Base-by-base conservation (phyloP, 2,888 invertebrate genomes). In the Apodemia hepburni region DNA sequence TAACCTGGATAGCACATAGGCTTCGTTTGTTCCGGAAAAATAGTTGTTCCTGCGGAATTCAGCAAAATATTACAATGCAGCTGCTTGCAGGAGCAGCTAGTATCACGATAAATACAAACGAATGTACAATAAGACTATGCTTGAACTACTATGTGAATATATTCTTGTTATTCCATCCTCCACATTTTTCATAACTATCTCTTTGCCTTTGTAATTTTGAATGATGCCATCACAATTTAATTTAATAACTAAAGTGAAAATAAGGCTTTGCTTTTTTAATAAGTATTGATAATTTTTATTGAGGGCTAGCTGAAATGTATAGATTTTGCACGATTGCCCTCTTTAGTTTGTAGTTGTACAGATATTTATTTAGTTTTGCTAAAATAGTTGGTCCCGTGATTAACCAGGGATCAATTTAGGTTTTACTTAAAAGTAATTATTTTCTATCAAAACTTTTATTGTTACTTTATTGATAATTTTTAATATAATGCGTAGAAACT, bases 331-430 rank as follows among this genome's bases (percentile, higher is more conserved):
- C 69, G 69, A 67, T 66, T 69, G 68, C 61, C 69, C 54, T 71
- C 66, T 70, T 65, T 71, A 69, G 68, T 74, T 76, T 75, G 72
- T 76, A 75, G 81, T 76, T 88, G 87, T 87, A 88, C 83, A 88
- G 82, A 84, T 87, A 87, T 85, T 87, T 87, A 87, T 86, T 86
- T 75, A 81, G 75, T 69, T 65, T 69, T 54, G 54, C 54, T 54
- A 54, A 54, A 54, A 54, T 27, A 27, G 27, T 27, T 54, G 45
- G 22, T 54, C 54, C 54, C 27, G 3, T 15, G 18, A 54, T 2
- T 27, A 54, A 15, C 7, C 12, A 15, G 12, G 54, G 54, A n/a
- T 27, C 22, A 51, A 49, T 49, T 51, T 51, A 51, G 51, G 18
- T 51, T 51, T 42, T 42, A 42, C 42, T 51, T 27, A 22, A 51